Conservation (phyloP, 2,113 vertebrate genomes). For the Spilogale gracilis region DNA sequence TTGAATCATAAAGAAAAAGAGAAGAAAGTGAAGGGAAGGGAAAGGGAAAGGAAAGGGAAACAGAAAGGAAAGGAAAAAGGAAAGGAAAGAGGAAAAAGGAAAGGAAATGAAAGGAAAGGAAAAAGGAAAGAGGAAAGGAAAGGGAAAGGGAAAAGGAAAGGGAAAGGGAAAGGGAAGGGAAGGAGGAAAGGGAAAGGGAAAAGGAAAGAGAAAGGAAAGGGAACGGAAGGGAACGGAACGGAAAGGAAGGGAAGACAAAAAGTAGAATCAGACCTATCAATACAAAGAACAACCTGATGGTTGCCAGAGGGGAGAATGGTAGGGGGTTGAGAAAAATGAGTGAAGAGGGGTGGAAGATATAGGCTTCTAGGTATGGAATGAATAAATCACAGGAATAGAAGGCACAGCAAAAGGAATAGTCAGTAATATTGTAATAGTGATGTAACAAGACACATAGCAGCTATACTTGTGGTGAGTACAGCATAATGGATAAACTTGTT, state of each 20-base stretch:
- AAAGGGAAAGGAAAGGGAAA: too few species aligned
- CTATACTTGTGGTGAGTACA: neutral
- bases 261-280: neutral
- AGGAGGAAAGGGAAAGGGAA: neutral
- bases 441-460: neutral
- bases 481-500: neutral
- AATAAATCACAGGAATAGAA: neutral
- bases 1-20: neutral
- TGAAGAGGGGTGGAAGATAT: neutral
- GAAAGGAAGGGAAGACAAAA: neutral
- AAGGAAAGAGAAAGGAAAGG: neutral
- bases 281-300: neutral
- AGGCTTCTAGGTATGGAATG: neutral
- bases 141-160: neutral
- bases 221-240: neutral
- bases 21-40: neutral
- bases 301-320: neutral
- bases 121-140: neutral
- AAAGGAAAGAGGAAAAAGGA: too few species aligned
- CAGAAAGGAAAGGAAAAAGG: too few species aligned
- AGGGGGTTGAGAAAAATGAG: neutral
- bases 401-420: neutral
- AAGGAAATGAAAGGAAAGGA: neutral
- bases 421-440: neutral
- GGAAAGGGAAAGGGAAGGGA: neutral